Base-by-base conservation (phyloP, 92 coral and sea anemone species). In the Siderastrea siderea region DNA sequence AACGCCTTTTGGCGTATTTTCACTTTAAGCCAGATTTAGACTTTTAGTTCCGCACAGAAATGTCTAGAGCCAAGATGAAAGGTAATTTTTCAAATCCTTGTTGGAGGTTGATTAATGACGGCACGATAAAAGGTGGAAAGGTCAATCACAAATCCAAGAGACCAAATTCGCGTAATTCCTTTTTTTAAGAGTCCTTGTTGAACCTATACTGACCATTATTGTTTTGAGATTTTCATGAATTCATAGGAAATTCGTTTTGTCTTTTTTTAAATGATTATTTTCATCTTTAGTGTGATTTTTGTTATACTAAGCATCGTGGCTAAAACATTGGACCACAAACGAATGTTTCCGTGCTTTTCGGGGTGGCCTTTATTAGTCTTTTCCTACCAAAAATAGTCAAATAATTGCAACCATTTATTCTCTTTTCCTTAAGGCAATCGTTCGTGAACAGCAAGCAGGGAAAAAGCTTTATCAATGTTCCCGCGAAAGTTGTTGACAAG, bases 401-500 rank as follows among this genome's bases (percentile, higher is more conserved):
- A 1, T 15, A 71, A 71, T 71, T 17, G 57, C 75, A 12, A 4
- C n/a, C 26, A 15, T 71, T 11, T 71, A 46, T 47, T 46, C 3
- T 3, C 48, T 7, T 3, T 67, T 7, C 6, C 46, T 43, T 3
- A 44, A 6, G 12, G 4, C 43, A 15, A n/a, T 14, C 12, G 16
- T 45, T 15, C 55, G 48, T 14, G 55, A 47, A 5, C 12, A 68
- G 5, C 13, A 68, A 44, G 8, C 11, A 5, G 51, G 54, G 43
- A 65, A 26, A 26, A 68, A 38, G 75, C 47, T 80, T 68, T 65
- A 58, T 43, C n/a, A 48, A 16, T 66, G 60, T 65, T 50, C 12
- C 47, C 4, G 67, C 84, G n/a, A n/a, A 4, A 52, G 51, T 26
- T 44, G 84, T 13, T 80, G 84, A 80, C 47, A 80, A 13, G 84